phyloP scores from a whole-genome alignment of 2,113 vertebrate genomes.

The Penelope pileata region DNA sequence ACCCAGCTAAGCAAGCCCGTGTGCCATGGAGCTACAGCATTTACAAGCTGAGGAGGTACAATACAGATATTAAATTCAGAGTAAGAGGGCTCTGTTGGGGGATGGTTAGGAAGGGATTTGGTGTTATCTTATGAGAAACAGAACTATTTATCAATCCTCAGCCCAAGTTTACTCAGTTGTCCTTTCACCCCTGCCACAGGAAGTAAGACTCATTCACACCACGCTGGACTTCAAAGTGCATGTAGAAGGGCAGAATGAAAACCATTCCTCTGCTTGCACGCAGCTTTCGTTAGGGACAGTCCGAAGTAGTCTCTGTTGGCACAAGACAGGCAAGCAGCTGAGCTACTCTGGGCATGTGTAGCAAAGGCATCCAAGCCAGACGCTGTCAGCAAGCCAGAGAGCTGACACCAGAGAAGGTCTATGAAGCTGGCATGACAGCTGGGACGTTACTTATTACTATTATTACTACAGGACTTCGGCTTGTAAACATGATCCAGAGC shows the following conservation, averaged over 20 bases:
- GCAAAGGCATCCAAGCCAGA: neutral
- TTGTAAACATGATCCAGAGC: constrained; percentile 55
- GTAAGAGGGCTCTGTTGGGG: neutral
- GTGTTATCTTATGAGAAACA: neutral
- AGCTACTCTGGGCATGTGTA: neutral
- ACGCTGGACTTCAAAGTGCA: neutral
- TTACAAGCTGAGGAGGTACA: neutral
- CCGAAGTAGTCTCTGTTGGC: constrained; percentile 19
- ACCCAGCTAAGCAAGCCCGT: neutral
- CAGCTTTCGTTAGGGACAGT: constrained; percentile 18
- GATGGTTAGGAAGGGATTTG: neutral
- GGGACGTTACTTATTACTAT: constrained; percentile 38
- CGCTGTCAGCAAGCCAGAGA: constrained; percentile 25
- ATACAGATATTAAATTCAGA: neutral
- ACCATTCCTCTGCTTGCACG: neutral
- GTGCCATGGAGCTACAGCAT: neutral
- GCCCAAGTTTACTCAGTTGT: constrained; percentile 51
- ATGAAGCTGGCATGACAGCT: constrained; percentile 44
- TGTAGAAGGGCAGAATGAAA: constrained; percentile 41
- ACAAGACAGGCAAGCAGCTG: constrained; percentile 29
- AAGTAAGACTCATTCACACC: constrained; percentile 33
- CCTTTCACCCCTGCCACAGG: constrained; percentile 43
- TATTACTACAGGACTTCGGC: constrained; percentile 22
- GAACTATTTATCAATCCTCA: neutral
- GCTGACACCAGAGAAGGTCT: constrained; percentile 19